Evolutionary conservation across 2,113 vertebrate genomes (phyloP).

Genomic region (Rhinolophus ferrumequinum): DNA sequence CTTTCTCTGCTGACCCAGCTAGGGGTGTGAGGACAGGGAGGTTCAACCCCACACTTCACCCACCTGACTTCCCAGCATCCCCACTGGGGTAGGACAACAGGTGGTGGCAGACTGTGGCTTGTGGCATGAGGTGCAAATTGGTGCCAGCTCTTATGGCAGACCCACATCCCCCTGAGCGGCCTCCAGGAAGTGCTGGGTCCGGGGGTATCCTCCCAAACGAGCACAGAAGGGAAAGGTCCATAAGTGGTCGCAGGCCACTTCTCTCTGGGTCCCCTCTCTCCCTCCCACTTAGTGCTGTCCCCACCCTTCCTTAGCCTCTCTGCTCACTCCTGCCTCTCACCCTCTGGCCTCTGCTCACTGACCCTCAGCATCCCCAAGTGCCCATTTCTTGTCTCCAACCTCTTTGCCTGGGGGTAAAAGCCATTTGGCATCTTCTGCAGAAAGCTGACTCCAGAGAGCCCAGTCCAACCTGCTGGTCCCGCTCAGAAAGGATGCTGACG

Average conservation of each 20-base stretch:
- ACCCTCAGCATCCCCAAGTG: background rate
- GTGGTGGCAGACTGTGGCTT: background rate
- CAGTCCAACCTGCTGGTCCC: background rate
- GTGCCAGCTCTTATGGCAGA: slow-evolving; percentile 49
- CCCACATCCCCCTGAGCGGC: slow-evolving; percentile 10
- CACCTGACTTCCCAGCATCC: background rate
- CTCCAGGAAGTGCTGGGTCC: background rate
- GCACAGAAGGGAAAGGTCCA: background rate
- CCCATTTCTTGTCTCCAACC: background rate
- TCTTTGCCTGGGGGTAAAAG: background rate
- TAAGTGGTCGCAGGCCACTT: no score
- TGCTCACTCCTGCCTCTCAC: background rate
- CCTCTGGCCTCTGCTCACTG: background rate
- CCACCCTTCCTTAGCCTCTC: no score
- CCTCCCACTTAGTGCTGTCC: background rate
- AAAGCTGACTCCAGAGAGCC: background rate
- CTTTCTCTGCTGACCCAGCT: background rate
- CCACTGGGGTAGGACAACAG: background rate
- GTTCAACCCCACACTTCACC: background rate
- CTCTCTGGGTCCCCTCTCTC: no score
- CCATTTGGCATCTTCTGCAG: background rate
- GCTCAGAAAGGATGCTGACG: background rate
- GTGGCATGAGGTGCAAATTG: background rate
- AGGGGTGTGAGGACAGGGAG: background rate
- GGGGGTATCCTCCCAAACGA: background rate